Evolutionary conservation across 2,113 vertebrate genomes (phyloP).

Genomic region (Actenoides hombroni): DNA sequence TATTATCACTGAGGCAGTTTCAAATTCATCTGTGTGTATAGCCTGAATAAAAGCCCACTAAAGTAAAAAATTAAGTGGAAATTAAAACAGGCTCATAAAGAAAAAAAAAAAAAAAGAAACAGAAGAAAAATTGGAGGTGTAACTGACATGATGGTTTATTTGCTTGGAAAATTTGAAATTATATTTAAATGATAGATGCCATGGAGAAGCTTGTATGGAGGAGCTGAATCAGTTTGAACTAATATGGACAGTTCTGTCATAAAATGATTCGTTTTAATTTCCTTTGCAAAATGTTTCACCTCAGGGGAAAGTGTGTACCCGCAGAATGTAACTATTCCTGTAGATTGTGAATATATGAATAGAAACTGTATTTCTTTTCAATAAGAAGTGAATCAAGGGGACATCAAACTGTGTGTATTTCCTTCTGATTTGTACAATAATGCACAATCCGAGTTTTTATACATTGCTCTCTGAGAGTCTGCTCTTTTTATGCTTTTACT

Average conservation of each 20-base stretch:
- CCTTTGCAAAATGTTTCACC: neutral
- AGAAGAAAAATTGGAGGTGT: neutral
- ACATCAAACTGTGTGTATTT: neutral
- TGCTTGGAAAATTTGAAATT: neutral
- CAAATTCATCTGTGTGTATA: neutral
- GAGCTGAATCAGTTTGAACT: neutral
- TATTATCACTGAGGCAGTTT: neutral
- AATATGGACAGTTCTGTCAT: neutral
- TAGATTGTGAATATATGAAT: neutral
- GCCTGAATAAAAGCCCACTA: neutral
- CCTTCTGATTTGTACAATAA: neutral
- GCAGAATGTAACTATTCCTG: neutral
- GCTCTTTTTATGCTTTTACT: neutral
- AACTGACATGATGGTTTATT: neutral
- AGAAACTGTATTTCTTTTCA: neutral
- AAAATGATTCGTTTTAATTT: neutral
- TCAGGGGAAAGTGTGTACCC: neutral
- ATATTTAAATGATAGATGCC: neutral
- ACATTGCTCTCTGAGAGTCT: neutral
- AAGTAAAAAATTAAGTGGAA: neutral
- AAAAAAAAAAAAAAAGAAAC: neutral
- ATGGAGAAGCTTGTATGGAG: neutral
- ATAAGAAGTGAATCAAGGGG: neutral
- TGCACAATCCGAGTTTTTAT: neutral
- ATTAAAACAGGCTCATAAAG: neutral